Conservation (phyloP, 2,888 invertebrate species). For the Cacoxenus indagator region DNA sequence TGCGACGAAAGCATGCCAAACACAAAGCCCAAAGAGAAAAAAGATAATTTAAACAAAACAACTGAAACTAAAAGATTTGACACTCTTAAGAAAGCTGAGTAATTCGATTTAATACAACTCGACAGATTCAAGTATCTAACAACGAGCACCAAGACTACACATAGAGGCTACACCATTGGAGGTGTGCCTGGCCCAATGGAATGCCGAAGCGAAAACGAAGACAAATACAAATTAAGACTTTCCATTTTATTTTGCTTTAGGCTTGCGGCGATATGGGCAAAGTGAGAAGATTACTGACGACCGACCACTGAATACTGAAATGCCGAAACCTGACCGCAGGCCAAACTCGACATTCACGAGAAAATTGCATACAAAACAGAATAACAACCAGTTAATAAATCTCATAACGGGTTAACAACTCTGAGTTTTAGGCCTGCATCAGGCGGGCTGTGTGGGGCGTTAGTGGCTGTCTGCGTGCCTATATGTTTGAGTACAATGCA, state of each 20-base stretch:
- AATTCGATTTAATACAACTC: too few species aligned
- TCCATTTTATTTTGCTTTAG: neutral
- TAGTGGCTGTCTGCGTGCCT: too few species aligned
- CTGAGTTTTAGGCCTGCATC: neutral
- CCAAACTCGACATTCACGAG: slow-evolving; percentile 10
- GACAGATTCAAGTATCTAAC: neutral
- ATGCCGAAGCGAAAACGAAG: neutral
- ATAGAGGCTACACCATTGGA: neutral
- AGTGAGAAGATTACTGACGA: neutral
- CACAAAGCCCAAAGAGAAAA: neutral
- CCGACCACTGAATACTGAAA: neutral
- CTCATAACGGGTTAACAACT: slow-evolving; percentile 18
- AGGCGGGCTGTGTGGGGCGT: neutral
- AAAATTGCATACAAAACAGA: slow-evolving; percentile 1
- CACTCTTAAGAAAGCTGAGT: too few species aligned
- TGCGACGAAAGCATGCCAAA: neutral
- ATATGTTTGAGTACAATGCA: too few species aligned
- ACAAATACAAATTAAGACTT: neutral
- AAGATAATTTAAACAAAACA: too few species aligned
- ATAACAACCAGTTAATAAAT: slow-evolving; percentile 10
- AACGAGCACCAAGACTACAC: neutral
- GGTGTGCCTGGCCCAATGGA: neutral
- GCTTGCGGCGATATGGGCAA: neutral
- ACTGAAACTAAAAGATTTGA: too few species aligned
- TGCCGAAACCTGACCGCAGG: too few species aligned